phyloP scores from a whole-genome alignment of 2,888 invertebrate species.

The Temnothorax ravouxi region DNA sequence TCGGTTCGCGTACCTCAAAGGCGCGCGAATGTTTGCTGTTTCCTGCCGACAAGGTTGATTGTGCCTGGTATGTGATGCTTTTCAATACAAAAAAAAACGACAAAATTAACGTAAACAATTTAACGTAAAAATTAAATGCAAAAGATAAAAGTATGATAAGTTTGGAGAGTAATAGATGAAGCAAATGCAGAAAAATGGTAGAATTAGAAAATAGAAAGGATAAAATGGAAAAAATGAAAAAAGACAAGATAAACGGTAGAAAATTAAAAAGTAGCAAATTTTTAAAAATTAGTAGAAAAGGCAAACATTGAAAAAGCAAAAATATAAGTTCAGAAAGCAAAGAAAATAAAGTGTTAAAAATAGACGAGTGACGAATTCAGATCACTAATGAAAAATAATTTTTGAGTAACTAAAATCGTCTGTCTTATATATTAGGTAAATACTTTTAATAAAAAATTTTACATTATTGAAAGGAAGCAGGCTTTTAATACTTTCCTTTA shows the following conservation, averaged over 20 bases:
- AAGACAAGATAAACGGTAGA: neutral
- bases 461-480: neutral
- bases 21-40: conserved; percentile 68
- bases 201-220: neutral
- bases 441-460: neutral
- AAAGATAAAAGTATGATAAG: neutral
- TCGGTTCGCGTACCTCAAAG: conserved; percentile 59
- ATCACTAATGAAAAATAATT: neutral
- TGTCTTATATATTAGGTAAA: neutral
- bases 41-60: conserved; percentile 46
- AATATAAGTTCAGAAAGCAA: neutral
- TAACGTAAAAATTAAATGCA: neutral
- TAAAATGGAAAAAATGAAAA: neutral
- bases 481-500: neutral
- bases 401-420: neutral
- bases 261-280: neutral
- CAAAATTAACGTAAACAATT: neutral
- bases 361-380: neutral
- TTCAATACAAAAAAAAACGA: conserved; percentile 1
- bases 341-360: neutral
- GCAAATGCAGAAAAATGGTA: neutral
- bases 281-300: neutral
- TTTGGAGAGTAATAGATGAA: neutral
- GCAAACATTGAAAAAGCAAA: neutral
- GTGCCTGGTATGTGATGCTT: neutral